These are phyloP conservation scores for Colostygia pectinataria DNA, from an alignment of 2,888 invertebrate genomes.

Conservation along the genomic window DNA sequence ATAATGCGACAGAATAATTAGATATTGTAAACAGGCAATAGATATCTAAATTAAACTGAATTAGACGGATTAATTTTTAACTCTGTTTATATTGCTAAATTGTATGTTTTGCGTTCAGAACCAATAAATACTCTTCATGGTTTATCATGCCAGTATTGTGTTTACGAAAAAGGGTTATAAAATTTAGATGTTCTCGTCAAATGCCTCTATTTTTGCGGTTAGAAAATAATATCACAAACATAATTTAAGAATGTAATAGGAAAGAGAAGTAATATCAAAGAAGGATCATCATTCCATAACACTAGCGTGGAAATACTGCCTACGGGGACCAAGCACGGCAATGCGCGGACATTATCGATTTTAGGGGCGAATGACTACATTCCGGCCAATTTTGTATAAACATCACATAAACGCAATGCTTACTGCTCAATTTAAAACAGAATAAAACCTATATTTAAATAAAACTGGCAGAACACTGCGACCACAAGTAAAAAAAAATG, in stretches of 20 bases:
- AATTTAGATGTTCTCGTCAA: too few relatives aligned
- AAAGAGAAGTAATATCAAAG: background rate
- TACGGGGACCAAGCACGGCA: constrained; percentile 32
- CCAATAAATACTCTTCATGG: too few relatives aligned
- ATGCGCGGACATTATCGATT: constrained; percentile 76
- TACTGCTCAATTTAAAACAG: constrained; percentile 17
- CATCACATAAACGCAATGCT: constrained; percentile 29
- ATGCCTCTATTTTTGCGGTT: too few relatives aligned
- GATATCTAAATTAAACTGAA: too few relatives aligned
- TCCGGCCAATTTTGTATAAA: constrained; percentile 54
- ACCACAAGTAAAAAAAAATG: constrained; percentile 24
- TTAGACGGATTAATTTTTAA: too few relatives aligned
- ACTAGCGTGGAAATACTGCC: constrained; percentile 33
- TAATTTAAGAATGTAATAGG: background rate
- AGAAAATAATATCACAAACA: too few relatives aligned
- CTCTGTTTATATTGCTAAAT: too few relatives aligned
- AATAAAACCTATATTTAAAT: constrained; percentile 22
- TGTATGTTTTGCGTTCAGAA: too few relatives aligned
- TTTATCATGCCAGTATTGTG: too few relatives aligned
- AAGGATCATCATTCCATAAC: constrained; percentile 22
- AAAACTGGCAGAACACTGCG: constrained; percentile 21
- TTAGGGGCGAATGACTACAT: constrained; percentile 55
- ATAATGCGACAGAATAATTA: too few relatives aligned
- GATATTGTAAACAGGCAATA: too few relatives aligned
- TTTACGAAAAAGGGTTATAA: too few relatives aligned